Percentiles rank a stretch among this genome's conserved stretches.
These are phyloP conservation scores for Meganola albula DNA, from an alignment of 2,888 invertebrate genomes.

Conservation along the genomic window DNA sequence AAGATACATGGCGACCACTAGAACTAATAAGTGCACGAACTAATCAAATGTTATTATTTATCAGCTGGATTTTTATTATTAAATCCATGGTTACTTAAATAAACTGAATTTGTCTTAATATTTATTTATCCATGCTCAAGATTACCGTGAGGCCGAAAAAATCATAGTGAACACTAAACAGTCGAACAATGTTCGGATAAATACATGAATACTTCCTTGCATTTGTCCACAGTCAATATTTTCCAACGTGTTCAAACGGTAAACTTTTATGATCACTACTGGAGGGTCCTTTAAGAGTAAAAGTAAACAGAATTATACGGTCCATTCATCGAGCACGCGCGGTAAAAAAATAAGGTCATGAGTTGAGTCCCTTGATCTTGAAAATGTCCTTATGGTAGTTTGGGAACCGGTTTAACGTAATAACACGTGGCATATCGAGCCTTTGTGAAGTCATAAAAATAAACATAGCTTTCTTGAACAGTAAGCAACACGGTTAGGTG, in stretches of 20 bases:
- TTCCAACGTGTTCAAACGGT: constrained; percentile 48
- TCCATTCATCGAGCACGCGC: constrained; percentile 63
- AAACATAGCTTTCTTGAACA: constrained; percentile 7
- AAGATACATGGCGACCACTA: no score
- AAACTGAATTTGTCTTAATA: no score
- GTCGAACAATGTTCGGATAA: constrained; percentile 29
- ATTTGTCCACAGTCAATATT: constrained; percentile 58
- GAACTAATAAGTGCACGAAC: no score
- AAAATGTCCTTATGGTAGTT: constrained; percentile 23
- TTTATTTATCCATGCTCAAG: no score
- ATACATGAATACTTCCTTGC: constrained; percentile 36
- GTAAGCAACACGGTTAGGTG: not conserved
- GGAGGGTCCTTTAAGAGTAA: constrained; percentile 58
- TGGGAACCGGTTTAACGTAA: constrained; percentile 18
- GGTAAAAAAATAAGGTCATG: constrained; percentile 41
- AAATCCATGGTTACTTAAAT: no score
- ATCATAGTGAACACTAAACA: no score
- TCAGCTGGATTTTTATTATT: no score
- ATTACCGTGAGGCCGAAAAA: no score
- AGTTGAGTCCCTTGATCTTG: constrained; percentile 28
- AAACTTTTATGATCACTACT: constrained; percentile 46
- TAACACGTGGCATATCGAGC: constrained; percentile 7
- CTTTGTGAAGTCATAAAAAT: constrained; percentile 9
- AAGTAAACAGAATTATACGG: constrained; percentile 69
- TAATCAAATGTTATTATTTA: no score